phyloP scores from a whole-genome alignment of 2,113 vertebrate species.

The Microtus ochrogaster region DNA sequence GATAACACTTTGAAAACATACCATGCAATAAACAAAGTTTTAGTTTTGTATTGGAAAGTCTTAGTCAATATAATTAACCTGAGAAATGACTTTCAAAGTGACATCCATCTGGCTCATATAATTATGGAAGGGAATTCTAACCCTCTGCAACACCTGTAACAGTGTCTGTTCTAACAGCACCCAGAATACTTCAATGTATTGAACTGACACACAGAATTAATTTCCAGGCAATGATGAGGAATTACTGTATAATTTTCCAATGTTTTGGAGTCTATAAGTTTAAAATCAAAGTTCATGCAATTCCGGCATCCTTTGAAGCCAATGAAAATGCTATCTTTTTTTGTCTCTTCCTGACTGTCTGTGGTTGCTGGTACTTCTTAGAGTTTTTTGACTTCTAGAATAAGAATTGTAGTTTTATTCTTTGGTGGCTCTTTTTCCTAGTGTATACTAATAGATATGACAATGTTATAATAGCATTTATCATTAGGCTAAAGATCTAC shows the following conservation, averaged over 20 bases:
- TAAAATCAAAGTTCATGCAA: not conserved
- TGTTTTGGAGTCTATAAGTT: not conserved
- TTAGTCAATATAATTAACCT: not conserved
- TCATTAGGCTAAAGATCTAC: not conserved
- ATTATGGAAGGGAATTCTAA: not conserved
- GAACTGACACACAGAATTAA: not conserved
- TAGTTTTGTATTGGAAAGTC: not conserved
- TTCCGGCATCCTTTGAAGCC: not conserved
- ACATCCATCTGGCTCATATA: not conserved
- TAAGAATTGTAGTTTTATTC: not conserved
- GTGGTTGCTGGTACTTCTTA: not conserved
- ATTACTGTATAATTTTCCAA: not conserved
- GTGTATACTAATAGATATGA: not conserved
- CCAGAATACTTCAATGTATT: not conserved
- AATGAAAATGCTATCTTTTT: not conserved
- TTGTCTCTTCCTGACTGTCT: not conserved
- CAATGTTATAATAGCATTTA: not conserved
- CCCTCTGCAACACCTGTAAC: fast-evolving
- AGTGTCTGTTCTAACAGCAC: not conserved
- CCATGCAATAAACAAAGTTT: not conserved
- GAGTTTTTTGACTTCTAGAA: not conserved
- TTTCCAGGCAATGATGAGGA: not conserved
- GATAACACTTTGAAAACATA: not conserved
- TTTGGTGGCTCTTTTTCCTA: not conserved
- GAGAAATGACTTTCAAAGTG: not conserved